Percentiles rank a stretch among this genome's conserved stretches.
phyloP scores from a whole-genome alignment of 2,888 invertebrate species.

The Criorhina ranunculi region DNA sequence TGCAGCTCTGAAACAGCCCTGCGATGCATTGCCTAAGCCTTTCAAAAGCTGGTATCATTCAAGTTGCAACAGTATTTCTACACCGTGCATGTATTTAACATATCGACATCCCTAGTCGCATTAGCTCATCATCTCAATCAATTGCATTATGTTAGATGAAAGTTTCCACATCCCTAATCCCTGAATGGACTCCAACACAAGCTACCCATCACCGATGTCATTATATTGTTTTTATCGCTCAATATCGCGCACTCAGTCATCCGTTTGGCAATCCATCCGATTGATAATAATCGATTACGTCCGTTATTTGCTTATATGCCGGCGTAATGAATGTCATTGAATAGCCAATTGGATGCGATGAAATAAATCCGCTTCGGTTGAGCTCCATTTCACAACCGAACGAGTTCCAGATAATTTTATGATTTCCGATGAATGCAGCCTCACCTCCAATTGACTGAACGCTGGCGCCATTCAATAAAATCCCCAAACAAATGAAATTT shows the following conservation, averaged over 20 bases:
- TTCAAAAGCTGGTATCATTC: too few species aligned
- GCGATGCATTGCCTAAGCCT: too few species aligned
- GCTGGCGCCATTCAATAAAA: slow-evolving; percentile 17
- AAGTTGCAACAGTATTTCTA: too few species aligned
- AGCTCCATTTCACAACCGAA: slow-evolving; percentile 57
- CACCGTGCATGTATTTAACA: too few species aligned
- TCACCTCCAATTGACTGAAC: slow-evolving; percentile 3
- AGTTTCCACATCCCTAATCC: background rate
- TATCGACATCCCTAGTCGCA: too few species aligned
- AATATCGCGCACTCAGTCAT: slow-evolving; percentile 66
- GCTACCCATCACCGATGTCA: slow-evolving; percentile 1
- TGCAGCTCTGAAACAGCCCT: too few species aligned
- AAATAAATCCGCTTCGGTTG: slow-evolving; percentile 53
- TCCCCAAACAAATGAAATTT: slow-evolving; percentile 24
- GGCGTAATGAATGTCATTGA: slow-evolving; percentile 55
- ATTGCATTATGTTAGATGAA: background rate
- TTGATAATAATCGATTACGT: slow-evolving; percentile 59
- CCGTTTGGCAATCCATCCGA: slow-evolving; percentile 46
- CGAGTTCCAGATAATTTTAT: slow-evolving; percentile 49
- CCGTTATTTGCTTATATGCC: slow-evolving; percentile 1
- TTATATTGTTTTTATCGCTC: slow-evolving; percentile 60
- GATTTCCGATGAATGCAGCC: slow-evolving; percentile 1
- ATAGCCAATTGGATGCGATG: slow-evolving; percentile 41
- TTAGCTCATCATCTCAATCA: too few species aligned
- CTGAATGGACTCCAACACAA: background rate